Percentiles rank a stretch among this genome's conserved stretches.
These are phyloP conservation scores for Smittia sp. DNA, from an alignment of 2,888 invertebrate species.

Conservation along the genomic window DNA sequence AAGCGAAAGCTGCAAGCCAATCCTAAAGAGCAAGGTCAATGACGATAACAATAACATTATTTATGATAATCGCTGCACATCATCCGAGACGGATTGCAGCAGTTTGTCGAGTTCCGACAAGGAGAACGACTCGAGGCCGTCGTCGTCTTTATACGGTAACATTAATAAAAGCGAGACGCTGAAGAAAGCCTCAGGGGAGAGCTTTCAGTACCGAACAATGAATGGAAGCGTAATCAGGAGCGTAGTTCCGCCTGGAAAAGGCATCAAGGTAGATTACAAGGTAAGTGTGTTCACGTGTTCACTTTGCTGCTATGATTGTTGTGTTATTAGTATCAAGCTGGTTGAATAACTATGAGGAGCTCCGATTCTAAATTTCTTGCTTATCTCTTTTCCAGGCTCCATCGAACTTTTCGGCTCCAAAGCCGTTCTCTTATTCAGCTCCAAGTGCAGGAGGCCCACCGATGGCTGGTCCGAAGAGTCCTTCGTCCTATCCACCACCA, in stretches of 20 bases:
- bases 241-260: constrained; percentile 54
- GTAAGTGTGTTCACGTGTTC: constrained; percentile 46
- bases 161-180: constrained; percentile 22
- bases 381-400: constrained; percentile 48
- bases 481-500: constrained; percentile 50
- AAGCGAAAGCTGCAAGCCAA: neutral
- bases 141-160: constrained; percentile 6
- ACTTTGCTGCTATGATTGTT: constrained; percentile 16
- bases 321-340: neutral
- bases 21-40: constrained; percentile 2
- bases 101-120: constrained; percentile 30
- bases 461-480: constrained; percentile 44
- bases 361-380: constrained; percentile 32
- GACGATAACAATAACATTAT: constrained; percentile 26
- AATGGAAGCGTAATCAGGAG: constrained; percentile 54
- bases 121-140: constrained; percentile 32
- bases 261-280: constrained; percentile 49
- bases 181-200: constrained; percentile 46
- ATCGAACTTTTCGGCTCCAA: constrained; percentile 47
- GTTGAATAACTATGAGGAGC: constrained; percentile 19
- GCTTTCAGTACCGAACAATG: constrained; percentile 52
- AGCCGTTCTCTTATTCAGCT: constrained; percentile 49
- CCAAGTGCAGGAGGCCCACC: constrained; percentile 42
- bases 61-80: constrained; percentile 35
- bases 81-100: constrained; percentile 30